A percentile compares a stretch with the other conserved stretches of the same genome.
Conservation (phyloP, 2,797 vertebrate genomes). For the Ataeniobius toweri region DNA sequence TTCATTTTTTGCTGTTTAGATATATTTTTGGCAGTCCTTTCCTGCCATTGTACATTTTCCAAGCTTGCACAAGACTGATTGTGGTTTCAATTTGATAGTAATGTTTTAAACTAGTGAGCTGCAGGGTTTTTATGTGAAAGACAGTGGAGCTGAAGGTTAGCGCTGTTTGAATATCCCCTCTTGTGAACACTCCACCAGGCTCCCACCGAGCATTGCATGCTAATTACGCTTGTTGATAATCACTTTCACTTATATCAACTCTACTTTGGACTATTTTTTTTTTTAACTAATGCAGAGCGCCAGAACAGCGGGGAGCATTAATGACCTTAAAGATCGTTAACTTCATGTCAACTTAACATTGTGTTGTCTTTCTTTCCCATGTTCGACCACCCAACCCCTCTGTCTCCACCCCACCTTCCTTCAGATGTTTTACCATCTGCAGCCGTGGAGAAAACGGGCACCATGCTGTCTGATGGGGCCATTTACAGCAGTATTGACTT, state of each 20-base stretch:
- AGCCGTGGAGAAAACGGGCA: conserved; percentile 93
- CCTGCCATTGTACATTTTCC: conserved; percentile 31
- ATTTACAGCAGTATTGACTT: conserved; percentile 99
- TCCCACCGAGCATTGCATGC: conserved; percentile 65
- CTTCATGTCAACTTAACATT: conserved; percentile 66
- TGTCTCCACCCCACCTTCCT: conserved; percentile 41
- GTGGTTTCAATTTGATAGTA: conserved; percentile 29
- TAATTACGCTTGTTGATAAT: conserved; percentile 80
- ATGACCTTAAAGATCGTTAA: conserved; percentile 82
- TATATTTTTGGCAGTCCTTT: conserved; percentile 34
- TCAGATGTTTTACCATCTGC: conserved; percentile 90
- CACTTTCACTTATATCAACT: conserved; percentile 82
- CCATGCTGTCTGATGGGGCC: conserved; percentile 97
- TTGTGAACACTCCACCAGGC: conserved; percentile 57
- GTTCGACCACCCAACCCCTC: background rate
- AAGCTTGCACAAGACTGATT: conserved; percentile 12
- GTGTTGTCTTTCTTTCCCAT: conserved; percentile 39
- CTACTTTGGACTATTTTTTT: conserved; percentile 55
- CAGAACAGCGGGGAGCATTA: conserved; percentile 74
- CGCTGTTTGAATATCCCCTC: conserved; percentile 66
- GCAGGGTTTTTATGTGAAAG: conserved; percentile 42
- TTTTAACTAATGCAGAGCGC: conserved; percentile 67
- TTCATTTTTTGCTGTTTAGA: conserved; percentile 43
- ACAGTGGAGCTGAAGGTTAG: conserved; percentile 73
- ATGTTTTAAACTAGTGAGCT: conserved; percentile 43